These are phyloP conservation scores for Taeniopygia guttata DNA, from an alignment of 2,797 vertebrate species.

Conservation along the genomic window DNA sequence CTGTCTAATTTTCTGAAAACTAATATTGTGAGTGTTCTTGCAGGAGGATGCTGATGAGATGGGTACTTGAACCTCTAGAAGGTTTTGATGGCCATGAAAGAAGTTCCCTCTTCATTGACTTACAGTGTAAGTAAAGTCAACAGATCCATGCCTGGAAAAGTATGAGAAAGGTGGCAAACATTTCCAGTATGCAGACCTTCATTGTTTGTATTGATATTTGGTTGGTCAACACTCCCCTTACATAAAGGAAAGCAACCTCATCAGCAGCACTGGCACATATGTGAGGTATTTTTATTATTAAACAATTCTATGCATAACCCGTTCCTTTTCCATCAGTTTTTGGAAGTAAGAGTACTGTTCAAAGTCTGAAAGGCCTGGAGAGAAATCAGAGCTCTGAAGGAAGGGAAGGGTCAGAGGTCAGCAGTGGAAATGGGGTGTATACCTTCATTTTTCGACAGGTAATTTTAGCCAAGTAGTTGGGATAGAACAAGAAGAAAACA, in stretches of 20 bases:
- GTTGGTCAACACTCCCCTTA: background rate
- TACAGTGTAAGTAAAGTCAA: constrained; percentile 64
- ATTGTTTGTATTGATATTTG: background rate
- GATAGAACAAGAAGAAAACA: background rate
- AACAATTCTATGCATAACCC: background rate
- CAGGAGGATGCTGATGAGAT: constrained; percentile 77
- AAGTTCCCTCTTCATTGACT: constrained; percentile 72
- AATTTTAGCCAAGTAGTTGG: background rate
- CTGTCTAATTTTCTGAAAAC: background rate
- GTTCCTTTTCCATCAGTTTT: background rate
- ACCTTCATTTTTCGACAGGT: background rate
- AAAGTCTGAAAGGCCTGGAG: background rate
- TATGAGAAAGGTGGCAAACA: background rate
- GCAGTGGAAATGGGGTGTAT: background rate
- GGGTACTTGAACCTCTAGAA: constrained; percentile 78
- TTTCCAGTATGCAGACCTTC: background rate
- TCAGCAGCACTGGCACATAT: background rate
- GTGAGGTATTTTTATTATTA: background rate
- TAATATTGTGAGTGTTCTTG: background rate
- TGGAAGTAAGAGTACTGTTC: background rate
- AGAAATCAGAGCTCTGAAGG: background rate
- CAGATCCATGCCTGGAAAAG: background rate
- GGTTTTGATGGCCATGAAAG: constrained; percentile 77
- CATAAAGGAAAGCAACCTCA: background rate
- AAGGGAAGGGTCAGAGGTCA: background rate